Conservation (phyloP, 2,888 invertebrate genomes). For the Andrena trimmerana region DNA sequence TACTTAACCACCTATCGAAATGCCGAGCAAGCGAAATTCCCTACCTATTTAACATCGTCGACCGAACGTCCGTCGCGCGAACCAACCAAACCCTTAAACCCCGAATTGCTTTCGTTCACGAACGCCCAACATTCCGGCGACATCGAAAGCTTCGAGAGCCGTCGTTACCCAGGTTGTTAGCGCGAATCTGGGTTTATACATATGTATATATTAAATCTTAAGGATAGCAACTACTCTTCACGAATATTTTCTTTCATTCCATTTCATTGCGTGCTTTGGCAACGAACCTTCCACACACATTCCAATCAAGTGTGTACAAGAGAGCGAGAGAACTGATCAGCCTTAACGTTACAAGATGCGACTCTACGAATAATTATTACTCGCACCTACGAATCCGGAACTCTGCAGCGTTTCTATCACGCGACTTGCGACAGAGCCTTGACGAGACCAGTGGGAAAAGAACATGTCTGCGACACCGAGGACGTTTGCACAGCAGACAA, state of each 20-base stretch:
- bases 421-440: not conserved
- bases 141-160: not conserved
- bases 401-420: not conserved
- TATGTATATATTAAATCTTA: not conserved
- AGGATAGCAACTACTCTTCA: not conserved
- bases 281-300: no score
- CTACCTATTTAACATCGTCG: not conserved
- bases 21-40: slow-evolving; percentile 25
- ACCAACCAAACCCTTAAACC: slow-evolving; percentile 11
- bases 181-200: not conserved
- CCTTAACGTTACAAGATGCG: not conserved
- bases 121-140: not conserved
- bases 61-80: not conserved
- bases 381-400: not conserved
- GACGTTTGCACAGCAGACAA: not conserved
- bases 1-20: slow-evolving; percentile 16
- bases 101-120: not conserved
- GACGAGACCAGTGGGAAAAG: not conserved
- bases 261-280: no score
- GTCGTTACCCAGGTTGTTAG: slow-evolving; percentile 6
- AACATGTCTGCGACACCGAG: not conserved
- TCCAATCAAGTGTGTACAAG: no score
- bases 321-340: no score
- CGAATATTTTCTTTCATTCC: no score
- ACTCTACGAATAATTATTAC: not conserved